Conservation (phyloP, 2,888 invertebrate species). For the Phymatocera aterrima region DNA sequence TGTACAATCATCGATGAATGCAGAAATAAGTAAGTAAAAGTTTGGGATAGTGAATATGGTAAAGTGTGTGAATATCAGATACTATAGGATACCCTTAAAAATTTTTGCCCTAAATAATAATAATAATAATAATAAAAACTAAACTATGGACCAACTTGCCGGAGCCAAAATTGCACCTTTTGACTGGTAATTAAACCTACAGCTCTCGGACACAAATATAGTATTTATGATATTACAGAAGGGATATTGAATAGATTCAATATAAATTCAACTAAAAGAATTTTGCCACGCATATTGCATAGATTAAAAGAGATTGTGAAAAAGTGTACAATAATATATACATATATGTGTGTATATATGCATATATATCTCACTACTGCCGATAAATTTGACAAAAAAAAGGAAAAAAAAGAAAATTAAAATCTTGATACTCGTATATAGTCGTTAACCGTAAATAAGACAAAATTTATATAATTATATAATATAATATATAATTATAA, state of each 20-base stretch:
- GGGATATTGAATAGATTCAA: neutral
- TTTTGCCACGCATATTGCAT: slow-evolving; percentile 18
- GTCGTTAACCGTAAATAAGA: slow-evolving; percentile 43
- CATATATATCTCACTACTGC: neutral
- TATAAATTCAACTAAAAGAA: slow-evolving; percentile 39
- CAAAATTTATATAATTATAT: slow-evolving; percentile 30
- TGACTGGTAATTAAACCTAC: slow-evolving; percentile 13
- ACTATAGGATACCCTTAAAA: slow-evolving; percentile 60
- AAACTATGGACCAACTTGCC: slow-evolving; percentile 54
- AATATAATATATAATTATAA: slow-evolving; percentile 29
- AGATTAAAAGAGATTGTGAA: slow-evolving; percentile 20
- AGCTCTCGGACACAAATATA: slow-evolving; percentile 24
- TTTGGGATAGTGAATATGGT: slow-evolving; percentile 2
- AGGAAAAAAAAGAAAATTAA: slow-evolving; percentile 3
- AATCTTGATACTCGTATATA: slow-evolving; percentile 27
- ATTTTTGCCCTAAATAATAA: slow-evolving; percentile 43
- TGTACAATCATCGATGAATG: neutral
- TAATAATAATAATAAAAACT: slow-evolving; percentile 48
- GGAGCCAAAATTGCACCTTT: slow-evolving; percentile 60
- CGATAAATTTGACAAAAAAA: slow-evolving; percentile 12
- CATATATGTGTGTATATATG: slow-evolving; percentile 2
- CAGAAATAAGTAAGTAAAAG: slow-evolving; percentile 11
- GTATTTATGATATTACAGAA: slow-evolving; percentile 11
- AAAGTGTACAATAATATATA: slow-evolving; percentile 9
- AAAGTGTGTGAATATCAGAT: slow-evolving; percentile 49